Evolutionary conservation across 2,888 invertebrate genomes (phyloP).

Genomic region (Lasioglossum leucozonium): DNA sequence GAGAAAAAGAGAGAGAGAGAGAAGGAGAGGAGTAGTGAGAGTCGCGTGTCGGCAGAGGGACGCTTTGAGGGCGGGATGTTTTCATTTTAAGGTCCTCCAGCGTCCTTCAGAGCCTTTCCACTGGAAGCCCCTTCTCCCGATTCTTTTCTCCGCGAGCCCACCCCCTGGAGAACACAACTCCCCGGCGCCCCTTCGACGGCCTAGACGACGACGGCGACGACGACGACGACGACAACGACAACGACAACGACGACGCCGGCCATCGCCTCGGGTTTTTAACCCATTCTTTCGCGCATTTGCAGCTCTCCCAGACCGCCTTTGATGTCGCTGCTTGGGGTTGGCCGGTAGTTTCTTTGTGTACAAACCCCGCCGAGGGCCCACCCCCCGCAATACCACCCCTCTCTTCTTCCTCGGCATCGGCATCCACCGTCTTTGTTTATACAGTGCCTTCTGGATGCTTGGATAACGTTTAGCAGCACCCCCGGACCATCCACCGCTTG

Average conservation of each 20-base stretch:
- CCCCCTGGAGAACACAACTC: constrained; percentile 8
- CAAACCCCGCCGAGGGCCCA: not conserved
- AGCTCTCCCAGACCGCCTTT: constrained; percentile 71
- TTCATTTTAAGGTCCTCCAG: constrained; percentile 73
- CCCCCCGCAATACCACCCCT: not conserved
- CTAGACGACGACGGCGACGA: constrained; percentile 18
- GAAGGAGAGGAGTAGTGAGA: constrained; percentile 43
- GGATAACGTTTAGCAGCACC: constrained; percentile 62
- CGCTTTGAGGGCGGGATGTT: constrained; percentile 73
- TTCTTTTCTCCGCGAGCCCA: constrained; percentile 49
- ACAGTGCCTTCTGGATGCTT: constrained; percentile 62
- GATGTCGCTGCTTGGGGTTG: constrained; percentile 67
- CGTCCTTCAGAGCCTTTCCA: constrained; percentile 71
- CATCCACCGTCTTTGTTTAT: constrained; percentile 55
- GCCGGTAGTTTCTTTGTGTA: constrained; percentile 53
- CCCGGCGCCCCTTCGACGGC: constrained; percentile 4
- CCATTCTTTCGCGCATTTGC: constrained; percentile 75
- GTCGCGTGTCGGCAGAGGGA: constrained; percentile 55
- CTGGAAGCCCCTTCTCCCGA: constrained; percentile 38
- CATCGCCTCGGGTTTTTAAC: constrained; percentile 73
- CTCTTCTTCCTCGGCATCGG: not conserved
- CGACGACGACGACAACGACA: constrained; percentile 31
- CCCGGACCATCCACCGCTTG: constrained; percentile 35
- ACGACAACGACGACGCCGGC: constrained; percentile 26
- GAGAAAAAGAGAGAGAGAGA: constrained; percentile 22